Evolutionary conservation across 2,888 invertebrate genomes (phyloP).

Genomic region (Unio pictorum): DNA sequence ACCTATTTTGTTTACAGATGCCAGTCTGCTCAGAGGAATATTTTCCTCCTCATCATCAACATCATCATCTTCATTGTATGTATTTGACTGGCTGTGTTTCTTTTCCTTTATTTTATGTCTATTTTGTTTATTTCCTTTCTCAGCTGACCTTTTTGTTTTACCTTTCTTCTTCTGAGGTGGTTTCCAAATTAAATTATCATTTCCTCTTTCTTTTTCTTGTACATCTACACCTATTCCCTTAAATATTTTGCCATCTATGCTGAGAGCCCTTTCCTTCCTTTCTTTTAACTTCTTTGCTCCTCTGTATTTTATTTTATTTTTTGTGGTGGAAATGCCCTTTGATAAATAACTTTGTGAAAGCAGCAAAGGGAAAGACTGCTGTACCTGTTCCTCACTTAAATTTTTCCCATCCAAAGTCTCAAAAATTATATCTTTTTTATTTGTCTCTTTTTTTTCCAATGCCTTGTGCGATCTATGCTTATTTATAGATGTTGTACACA

Average conservation of each 20-base stretch:
- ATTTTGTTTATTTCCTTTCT: not conserved
- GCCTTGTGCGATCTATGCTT: no score
- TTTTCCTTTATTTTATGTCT: no score
- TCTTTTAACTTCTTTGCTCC: not conserved
- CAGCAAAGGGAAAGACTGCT: constrained; percentile 1
- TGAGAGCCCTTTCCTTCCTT: not conserved
- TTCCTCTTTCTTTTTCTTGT: not conserved
- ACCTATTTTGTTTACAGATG: no score
- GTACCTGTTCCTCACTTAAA: constrained; percentile 1
- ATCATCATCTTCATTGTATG: no score
- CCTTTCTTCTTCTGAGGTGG: constrained; percentile 1
- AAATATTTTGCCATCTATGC: constrained; percentile 7
- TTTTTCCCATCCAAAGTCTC: constrained; percentile 13
- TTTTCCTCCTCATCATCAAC: no score
- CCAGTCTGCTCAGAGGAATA: no score
- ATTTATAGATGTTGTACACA: no score
- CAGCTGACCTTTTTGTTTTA: not conserved
- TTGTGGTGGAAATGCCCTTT: not conserved
- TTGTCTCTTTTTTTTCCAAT: no score
- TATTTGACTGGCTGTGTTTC: no score
- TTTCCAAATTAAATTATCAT: not conserved
- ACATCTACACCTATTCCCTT: not conserved
- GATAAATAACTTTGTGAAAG: no score
- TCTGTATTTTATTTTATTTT: not conserved
- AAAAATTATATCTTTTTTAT: constrained; percentile 3